A percentile compares a stretch with the other conserved stretches of the same genome.
Conservation (phyloP, 2,888 invertebrate species). For the Tachina lurida region DNA sequence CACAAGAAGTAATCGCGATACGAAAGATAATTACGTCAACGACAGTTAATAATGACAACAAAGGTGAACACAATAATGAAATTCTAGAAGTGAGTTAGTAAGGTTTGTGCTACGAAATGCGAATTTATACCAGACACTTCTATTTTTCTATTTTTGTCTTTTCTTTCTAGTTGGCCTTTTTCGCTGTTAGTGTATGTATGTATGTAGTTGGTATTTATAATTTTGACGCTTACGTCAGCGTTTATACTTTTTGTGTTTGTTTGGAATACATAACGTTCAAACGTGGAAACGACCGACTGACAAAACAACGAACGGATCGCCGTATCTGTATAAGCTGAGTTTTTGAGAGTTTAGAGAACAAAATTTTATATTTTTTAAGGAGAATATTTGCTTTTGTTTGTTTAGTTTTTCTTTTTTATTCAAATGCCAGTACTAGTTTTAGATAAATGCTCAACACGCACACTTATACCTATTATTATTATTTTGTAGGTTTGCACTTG, state of each 20-base stretch:
- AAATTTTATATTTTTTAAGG: not conserved
- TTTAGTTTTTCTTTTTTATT: slow-evolving; percentile 18
- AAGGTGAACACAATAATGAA: slow-evolving; percentile 49
- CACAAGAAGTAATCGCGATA: slow-evolving; percentile 28
- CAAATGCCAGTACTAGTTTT: slow-evolving; percentile 26
- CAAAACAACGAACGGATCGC: slow-evolving; percentile 27
- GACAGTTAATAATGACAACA: slow-evolving; percentile 45
- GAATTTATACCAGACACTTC: slow-evolving; percentile 38
- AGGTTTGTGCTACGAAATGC: slow-evolving; percentile 37
- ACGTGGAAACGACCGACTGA: slow-evolving; percentile 32
- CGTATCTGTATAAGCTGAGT: slow-evolving; percentile 19
- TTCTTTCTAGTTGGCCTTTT: slow-evolving; percentile 3
- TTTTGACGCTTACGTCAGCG: slow-evolving; percentile 64
- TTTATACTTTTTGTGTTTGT: not conserved
- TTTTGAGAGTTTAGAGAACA: slow-evolving; percentile 17
- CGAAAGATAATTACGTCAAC: slow-evolving; percentile 42
- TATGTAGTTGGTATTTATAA: not conserved
- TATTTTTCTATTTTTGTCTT: slow-evolving; percentile 47
- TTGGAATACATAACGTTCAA: slow-evolving; percentile 24
- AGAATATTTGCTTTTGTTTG: slow-evolving; percentile 5
- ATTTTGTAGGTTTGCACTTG: not conserved
- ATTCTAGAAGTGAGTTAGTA: slow-evolving; percentile 27
- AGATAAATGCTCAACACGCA: not conserved
- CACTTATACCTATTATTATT: not conserved
- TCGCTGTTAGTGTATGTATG: not conserved